Evolutionary conservation across 2,888 invertebrate species (phyloP).

Genomic region (Choristoneura rosaceana): DNA sequence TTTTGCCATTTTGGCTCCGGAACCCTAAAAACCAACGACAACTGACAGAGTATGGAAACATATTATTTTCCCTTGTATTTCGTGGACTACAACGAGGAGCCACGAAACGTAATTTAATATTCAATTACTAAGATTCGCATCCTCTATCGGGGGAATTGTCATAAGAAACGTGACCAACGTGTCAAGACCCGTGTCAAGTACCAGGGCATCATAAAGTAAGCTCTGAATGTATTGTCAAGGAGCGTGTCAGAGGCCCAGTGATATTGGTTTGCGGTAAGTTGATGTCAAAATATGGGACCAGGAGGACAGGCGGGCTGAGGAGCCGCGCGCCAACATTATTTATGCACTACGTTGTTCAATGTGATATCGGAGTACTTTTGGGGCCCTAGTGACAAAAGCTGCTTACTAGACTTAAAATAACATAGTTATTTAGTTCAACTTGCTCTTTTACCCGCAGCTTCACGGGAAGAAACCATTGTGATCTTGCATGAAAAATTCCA

Average conservation of each 20-base stretch:
- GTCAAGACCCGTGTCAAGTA: conserved; percentile 32
- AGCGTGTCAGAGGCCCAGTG: conserved; percentile 15
- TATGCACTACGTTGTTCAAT: conserved; percentile 33
- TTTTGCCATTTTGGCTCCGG: too few relatives aligned
- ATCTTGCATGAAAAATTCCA: too few relatives aligned
- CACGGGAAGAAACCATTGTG: too few relatives aligned
- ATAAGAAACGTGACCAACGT: conserved; percentile 31
- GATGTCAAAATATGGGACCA: conserved; percentile 29
- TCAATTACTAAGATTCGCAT: conserved; percentile 41
- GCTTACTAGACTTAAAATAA: too few relatives aligned
- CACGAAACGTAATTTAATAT: conserved; percentile 39
- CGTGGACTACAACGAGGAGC: neutral
- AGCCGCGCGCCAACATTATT: conserved; percentile 23
- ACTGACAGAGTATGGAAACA: neutral
- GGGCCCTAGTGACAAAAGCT: too few relatives aligned
- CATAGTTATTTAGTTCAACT: too few relatives aligned
- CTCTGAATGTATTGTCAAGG: conserved; percentile 6
- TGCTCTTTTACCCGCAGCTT: too few relatives aligned
- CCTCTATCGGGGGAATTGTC: conserved; percentile 38
- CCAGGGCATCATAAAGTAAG: neutral
- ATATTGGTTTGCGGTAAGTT: conserved; percentile 18
- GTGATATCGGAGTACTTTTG: conserved; percentile 7
- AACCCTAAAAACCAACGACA: conserved; percentile 3
- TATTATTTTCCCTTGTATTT: neutral
- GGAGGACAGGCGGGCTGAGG: conserved; percentile 11